Evolutionary conservation across 2,888 invertebrate genomes (phyloP).

Genomic region (Xestia xanthographa): DNA sequence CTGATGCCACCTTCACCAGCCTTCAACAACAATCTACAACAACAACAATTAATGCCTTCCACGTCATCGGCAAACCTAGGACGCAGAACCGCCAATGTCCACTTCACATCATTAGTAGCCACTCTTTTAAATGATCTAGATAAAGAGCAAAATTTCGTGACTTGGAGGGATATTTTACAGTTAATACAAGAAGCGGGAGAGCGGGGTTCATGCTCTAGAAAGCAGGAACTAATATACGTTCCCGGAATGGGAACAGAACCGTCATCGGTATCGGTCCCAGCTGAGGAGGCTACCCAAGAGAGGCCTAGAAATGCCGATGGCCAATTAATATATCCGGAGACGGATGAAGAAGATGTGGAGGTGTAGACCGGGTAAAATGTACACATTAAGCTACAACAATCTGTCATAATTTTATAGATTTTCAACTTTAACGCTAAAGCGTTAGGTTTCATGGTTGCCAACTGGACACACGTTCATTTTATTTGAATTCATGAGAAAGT

Average conservation of each 20-base stretch:
- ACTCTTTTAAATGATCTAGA: not conserved
- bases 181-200: not conserved
- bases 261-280: not conserved
- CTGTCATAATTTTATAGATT: no score
- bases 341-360: slow-evolving; percentile 30
- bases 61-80: not conserved
- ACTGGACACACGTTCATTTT: no score
- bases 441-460: no score
- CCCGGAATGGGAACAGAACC: not conserved
- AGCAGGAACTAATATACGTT: not conserved
- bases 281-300: not conserved
- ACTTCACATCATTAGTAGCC: not conserved
- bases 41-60: not conserved
- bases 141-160: no score
- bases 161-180: not conserved
- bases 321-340: slow-evolving; percentile 26
- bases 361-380: not conserved
- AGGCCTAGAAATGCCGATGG: slow-evolving; percentile 16
- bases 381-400: no score
- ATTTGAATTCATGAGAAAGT: no score
- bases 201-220: no score
- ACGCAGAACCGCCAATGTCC: not conserved
- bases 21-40: no score
- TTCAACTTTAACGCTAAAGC: no score
- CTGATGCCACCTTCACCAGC: not conserved